Percentiles rank a stretch among this genome's conserved stretches.
Conservation (phyloP, 2,113 vertebrate genomes). For the Melospiza melodia region DNA sequence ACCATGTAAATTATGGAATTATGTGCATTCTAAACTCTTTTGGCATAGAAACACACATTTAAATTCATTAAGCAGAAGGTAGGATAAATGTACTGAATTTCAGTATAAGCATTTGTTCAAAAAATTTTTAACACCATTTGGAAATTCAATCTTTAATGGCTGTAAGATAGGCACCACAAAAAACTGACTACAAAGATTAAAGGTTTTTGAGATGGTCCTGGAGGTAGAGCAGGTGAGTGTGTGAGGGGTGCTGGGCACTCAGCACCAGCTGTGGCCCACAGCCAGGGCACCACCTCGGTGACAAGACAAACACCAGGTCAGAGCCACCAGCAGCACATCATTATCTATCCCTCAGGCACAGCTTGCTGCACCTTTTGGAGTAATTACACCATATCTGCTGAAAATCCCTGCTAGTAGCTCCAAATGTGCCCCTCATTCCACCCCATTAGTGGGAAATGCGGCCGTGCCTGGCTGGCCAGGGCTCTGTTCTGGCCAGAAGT, state of each 20-base stretch:
- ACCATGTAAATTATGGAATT: neutral
- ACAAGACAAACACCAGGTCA: neutral
- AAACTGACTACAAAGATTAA: neutral
- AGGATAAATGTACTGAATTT: neutral
- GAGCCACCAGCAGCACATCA: neutral
- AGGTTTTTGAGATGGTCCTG: neutral
- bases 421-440: neutral
- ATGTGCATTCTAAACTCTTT: neutral
- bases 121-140: neutral
- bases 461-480: neutral
- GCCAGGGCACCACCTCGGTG: neutral
- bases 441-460: neutral
- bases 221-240: neutral
- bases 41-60: neutral
- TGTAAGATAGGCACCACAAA: neutral
- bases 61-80: neutral
- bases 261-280: neutral
- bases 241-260: neutral
- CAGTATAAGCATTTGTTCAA: neutral
- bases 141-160: neutral
- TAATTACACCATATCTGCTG: neutral
- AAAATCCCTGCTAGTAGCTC: neutral
- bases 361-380: neutral
- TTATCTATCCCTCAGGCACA: neutral
- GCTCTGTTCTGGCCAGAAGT: neutral